These are phyloP conservation scores for Dipodomys stephensi DNA, from an alignment of 2,113 vertebrate species.

Conservation along the genomic window DNA sequence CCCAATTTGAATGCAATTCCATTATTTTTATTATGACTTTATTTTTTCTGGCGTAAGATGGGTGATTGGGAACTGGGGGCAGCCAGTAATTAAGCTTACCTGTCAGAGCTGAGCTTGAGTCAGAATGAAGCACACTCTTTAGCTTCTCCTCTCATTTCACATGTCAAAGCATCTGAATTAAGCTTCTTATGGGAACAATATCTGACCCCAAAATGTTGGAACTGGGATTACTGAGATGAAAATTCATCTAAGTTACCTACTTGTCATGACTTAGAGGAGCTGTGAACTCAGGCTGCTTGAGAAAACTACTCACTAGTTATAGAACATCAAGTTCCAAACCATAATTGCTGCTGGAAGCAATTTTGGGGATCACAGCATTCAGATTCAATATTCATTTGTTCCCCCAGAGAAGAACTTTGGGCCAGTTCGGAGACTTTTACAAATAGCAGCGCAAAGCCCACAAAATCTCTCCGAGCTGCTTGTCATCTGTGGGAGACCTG, in stretches of 20 bases:
- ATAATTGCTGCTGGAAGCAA: not conserved
- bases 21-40: not conserved
- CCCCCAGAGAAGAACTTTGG: conserved; percentile 38
- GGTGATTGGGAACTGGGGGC: conserved; percentile 30
- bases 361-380: conserved; percentile 41
- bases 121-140: not conserved
- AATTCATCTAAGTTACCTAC: not conserved
- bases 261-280: not conserved
- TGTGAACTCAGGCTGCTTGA: not conserved
- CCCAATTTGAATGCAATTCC: not conserved
- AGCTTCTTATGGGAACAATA: conserved; percentile 48
- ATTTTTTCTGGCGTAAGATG: not conserved
- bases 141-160: not conserved
- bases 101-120: conserved; percentile 27
- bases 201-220: conserved; percentile 57
- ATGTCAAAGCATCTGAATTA: conserved; percentile 38
- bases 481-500: conserved; percentile 10
- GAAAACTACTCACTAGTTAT: not conserved
- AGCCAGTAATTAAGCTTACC: conserved; percentile 50
- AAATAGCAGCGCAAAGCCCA: conserved; percentile 51
- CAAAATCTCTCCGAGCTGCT: conserved; percentile 1
- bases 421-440: not conserved
- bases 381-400: not conserved
- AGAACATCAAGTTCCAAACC: not conserved
- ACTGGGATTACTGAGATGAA: not conserved